Evolutionary conservation across 2,113 vertebrate genomes (phyloP).

Genomic region (Silurus glanis): DNA sequence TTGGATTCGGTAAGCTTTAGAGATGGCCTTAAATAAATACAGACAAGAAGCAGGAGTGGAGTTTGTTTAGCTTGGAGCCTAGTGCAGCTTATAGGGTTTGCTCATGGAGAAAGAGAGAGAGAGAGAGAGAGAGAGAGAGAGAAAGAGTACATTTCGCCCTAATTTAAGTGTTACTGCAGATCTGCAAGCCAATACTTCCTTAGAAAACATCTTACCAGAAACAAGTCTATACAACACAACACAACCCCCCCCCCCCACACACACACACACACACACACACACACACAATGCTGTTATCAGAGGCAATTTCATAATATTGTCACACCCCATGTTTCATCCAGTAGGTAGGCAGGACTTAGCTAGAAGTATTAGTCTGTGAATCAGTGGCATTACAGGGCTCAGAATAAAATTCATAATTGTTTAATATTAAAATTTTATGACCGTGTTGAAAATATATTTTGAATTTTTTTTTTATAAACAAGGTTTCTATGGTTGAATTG

Average conservation of each 20-base stretch:
- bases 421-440: too few relatives aligned
- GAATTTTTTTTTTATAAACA: too few relatives aligned
- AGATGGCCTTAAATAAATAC: conserved; percentile 15
- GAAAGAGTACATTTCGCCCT: background rate
- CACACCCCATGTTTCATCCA: background rate
- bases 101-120: background rate
- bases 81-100: background rate
- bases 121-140: background rate
- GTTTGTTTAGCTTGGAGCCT: conserved; percentile 1
- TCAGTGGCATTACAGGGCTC: background rate
- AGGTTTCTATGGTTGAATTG: background rate
- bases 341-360: background rate
- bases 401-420: too few relatives aligned
- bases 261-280: too few relatives aligned
- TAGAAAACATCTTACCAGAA: background rate
- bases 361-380: background rate
- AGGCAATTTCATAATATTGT: background rate
- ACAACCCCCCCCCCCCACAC: too few relatives aligned
- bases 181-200: background rate
- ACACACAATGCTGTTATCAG: background rate
- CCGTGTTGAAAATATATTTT: too few relatives aligned
- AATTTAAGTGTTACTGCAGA: background rate
- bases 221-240: background rate
- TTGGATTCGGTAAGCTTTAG: conserved; percentile 82
- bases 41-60: background rate